A percentile compares a stretch with the other conserved stretches of the same genome.
Conservation (phyloP, 2,888 invertebrate species). For the Chorisops tibialis region DNA sequence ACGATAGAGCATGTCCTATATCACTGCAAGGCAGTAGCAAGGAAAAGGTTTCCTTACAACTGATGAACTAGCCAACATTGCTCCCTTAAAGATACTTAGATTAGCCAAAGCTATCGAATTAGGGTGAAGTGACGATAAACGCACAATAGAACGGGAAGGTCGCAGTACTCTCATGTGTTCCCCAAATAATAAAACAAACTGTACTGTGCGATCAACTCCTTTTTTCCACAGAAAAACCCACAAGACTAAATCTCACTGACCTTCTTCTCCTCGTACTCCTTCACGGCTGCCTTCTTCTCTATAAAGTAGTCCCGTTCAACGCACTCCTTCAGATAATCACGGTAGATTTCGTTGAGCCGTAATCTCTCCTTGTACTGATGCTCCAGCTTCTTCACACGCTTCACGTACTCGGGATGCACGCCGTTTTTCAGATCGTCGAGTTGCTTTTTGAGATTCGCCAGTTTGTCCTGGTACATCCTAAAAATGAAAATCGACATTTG, state of each 20-base stretch:
- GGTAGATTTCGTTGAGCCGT: slow-evolving; percentile 70
- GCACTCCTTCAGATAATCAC: slow-evolving; percentile 79
- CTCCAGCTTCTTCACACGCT: slow-evolving; percentile 77
- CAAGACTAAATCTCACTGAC: slow-evolving; percentile 45
- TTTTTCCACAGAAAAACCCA: not conserved
- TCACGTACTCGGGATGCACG: slow-evolving; percentile 79
- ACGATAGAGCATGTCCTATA: too few relatives aligned
- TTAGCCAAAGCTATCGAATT: too few relatives aligned
- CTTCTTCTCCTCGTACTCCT: slow-evolving; percentile 94
- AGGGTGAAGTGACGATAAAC: too few relatives aligned
- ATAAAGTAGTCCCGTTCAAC: slow-evolving; percentile 82
- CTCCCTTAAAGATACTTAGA: too few relatives aligned
- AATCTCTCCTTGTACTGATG: slow-evolving; percentile 77
- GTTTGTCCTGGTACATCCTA: slow-evolving; percentile 87
- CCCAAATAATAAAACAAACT: too few relatives aligned
- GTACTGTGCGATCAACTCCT: not conserved
- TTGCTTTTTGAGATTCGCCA: slow-evolving; percentile 84
- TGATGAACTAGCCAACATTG: too few relatives aligned
- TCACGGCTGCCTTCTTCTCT: slow-evolving; percentile 84
- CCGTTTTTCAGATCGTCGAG: slow-evolving; percentile 84
- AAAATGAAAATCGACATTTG: slow-evolving; percentile 30
- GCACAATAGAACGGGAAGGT: too few relatives aligned
- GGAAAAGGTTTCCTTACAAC: too few relatives aligned
- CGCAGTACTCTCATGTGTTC: too few relatives aligned
- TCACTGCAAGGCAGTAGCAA: too few relatives aligned